Evolutionary conservation across 1,140 invertebrate genomes (phyloP).

Genomic region (Conus ventricosus): DNA sequence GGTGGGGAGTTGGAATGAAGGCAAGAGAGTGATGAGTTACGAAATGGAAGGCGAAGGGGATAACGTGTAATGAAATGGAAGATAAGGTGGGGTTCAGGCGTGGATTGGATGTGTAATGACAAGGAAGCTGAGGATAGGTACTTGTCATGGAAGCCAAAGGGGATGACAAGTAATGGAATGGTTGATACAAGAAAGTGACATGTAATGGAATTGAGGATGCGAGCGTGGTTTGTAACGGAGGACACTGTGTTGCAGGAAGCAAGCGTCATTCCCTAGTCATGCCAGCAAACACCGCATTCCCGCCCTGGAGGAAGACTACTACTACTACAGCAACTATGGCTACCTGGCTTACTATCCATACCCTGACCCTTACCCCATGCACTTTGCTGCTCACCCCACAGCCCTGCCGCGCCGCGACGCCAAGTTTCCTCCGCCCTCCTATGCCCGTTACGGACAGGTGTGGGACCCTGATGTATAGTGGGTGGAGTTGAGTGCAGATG

Average conservation of each 20-base stretch:
- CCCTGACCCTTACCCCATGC: slow-evolving; percentile 57
- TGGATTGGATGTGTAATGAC: no score
- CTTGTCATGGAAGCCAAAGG: no score
- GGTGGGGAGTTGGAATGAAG: no score
- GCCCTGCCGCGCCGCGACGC: slow-evolving; percentile 63
- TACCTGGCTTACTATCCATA: slow-evolving; percentile 59
- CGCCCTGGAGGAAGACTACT: slow-evolving; percentile 68
- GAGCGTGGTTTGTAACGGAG: background rate
- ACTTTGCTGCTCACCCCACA: slow-evolving; percentile 66
- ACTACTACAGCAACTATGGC: slow-evolving; percentile 42
- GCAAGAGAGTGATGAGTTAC: no score
- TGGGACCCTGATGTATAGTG: background rate
- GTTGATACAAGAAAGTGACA: no score
- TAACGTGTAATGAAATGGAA: no score
- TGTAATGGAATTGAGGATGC: background rate
- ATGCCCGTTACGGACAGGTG: slow-evolving; percentile 56
- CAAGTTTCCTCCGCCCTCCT: slow-evolving; percentile 61
- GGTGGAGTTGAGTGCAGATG: no score
- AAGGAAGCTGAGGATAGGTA: no score
- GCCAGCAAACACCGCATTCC: slow-evolving; percentile 62
- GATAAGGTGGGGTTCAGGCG: no score
- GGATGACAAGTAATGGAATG: no score
- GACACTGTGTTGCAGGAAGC: slow-evolving; percentile 21
- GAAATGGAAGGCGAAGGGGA: no score
- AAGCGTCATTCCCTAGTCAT: slow-evolving; percentile 49